These are phyloP conservation scores for Hyles vespertilio DNA, from an alignment of 1,140 invertebrate genomes.

Conservation along the genomic window DNA sequence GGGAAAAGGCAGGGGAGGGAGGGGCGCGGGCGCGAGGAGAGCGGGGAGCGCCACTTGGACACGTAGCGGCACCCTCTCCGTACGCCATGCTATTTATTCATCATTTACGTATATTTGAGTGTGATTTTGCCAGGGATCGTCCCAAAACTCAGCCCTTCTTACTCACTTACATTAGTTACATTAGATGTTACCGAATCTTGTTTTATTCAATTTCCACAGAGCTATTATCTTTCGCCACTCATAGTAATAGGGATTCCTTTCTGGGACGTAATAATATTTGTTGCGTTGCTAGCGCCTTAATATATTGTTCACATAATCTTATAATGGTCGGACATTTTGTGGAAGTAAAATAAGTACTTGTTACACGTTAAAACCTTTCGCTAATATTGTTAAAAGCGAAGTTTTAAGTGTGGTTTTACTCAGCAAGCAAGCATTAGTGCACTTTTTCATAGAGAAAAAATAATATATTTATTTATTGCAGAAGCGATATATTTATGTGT, in stretches of 20 bases:
- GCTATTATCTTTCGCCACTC: slow-evolving; percentile 58
- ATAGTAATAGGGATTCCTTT: slow-evolving; percentile 48
- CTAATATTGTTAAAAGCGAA: neutral
- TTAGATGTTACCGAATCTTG: slow-evolving; percentile 53
- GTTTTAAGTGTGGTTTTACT: neutral
- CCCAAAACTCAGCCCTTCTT: slow-evolving; percentile 38
- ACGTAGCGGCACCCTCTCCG: slow-evolving; percentile 42
- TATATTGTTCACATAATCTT: slow-evolving; percentile 15
- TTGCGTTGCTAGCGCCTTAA: slow-evolving; percentile 29
- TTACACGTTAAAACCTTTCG: too few relatives aligned
- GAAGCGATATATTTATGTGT: too few relatives aligned
- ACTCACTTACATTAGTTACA: slow-evolving; percentile 61
- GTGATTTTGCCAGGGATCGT: slow-evolving; percentile 61
- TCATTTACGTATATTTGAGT: slow-evolving; percentile 67
- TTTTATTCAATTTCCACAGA: slow-evolving; percentile 58
- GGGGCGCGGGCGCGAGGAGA: slow-evolving; percentile 19
- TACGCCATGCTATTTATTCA: slow-evolving; percentile 43
- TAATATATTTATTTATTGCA: too few relatives aligned
- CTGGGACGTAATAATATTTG: slow-evolving; percentile 43
- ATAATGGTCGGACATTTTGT: slow-evolving; percentile 4
- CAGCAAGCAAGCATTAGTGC: too few relatives aligned
- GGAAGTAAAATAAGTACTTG: too few relatives aligned
- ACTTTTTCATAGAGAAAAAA: too few relatives aligned
- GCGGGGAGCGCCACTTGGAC: slow-evolving; percentile 50
- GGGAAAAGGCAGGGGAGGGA: slow-evolving; percentile 35